phyloP scores from a whole-genome alignment of 2,113 vertebrate genomes.

The Columba livia region DNA sequence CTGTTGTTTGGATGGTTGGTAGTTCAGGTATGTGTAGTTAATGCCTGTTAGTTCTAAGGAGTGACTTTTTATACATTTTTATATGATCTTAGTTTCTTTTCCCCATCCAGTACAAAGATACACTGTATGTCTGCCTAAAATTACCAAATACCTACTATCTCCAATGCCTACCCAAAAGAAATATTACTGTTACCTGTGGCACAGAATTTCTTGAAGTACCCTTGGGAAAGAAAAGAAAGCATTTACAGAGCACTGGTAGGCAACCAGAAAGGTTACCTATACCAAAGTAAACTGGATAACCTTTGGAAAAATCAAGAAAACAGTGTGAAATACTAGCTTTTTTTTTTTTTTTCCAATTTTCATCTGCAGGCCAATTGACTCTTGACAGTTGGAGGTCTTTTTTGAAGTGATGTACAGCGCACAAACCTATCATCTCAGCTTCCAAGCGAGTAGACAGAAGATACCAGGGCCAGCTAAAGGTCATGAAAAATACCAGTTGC shows the following conservation, averaged over 20 bases:
- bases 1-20: not conserved
- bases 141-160: not conserved
- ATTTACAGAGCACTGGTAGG: not conserved
- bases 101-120: not conserved
- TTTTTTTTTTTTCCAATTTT: not conserved
- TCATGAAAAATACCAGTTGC: not conserved
- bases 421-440: not conserved
- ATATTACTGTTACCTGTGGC: not conserved
- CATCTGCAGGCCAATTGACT: not conserved
- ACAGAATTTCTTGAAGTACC: not conserved
- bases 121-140: not conserved
- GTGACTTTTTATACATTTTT: rapidly evolving
- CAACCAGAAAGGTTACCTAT: not conserved
- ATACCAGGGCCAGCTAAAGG: not conserved
- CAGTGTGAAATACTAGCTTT: not conserved
- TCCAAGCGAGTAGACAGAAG: not conserved
- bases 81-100: not conserved
- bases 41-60: not conserved
- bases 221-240: not conserved
- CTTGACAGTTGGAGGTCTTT: not conserved
- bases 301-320: constrained; percentile 9
- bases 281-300: not conserved
- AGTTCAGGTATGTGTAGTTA: not conserved
- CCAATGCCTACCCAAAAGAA: not conserved
- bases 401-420: not conserved